These are phyloP conservation scores for Ophiodon elongatus DNA, from an alignment of 2,113 vertebrate species.

Conservation along the genomic window DNA sequence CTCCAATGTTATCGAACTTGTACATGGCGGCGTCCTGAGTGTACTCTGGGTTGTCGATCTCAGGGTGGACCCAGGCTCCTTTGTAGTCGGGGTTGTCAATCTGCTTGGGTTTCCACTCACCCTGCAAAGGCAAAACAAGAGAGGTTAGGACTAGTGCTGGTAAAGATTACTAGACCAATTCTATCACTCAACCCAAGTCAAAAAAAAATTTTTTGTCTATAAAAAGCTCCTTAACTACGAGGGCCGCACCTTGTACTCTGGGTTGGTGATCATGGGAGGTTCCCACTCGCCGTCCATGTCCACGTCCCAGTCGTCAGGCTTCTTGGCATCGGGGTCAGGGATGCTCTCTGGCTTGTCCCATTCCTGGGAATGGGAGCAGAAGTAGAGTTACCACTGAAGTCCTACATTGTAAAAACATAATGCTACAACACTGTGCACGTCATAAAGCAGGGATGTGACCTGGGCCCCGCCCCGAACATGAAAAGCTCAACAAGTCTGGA, in stretches of 20 bases:
- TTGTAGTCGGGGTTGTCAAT: constrained; percentile 85
- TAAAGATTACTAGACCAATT: neutral
- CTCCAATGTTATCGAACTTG: constrained; percentile 84
- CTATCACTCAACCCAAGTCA: neutral
- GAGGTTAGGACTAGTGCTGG: neutral
- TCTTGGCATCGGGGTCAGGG: constrained; percentile 84
- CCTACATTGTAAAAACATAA: neutral
- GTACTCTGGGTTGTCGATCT: constrained; percentile 84
- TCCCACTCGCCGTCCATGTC: constrained; percentile 85
- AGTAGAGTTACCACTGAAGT: neutral
- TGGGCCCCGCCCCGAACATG: neutral
- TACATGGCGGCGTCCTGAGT: constrained; percentile 76
- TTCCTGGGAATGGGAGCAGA: constrained; percentile 75
- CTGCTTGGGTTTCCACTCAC: constrained; percentile 86
- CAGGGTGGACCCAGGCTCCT: constrained; percentile 87
- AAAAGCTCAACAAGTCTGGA: neutral
- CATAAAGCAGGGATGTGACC: neutral
- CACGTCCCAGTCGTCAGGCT: constrained; percentile 85
- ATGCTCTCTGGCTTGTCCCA: constrained; percentile 87
- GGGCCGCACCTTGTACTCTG: constrained; percentile 82
- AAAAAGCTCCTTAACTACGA: neutral
- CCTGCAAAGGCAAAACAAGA: constrained; percentile 62
- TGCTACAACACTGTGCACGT: neutral
- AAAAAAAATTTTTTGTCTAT: neutral
- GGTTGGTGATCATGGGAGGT: constrained; percentile 84